A percentile compares a stretch with the other conserved stretches of the same genome.
These are phyloP conservation scores for Catocala fraxini DNA, from an alignment of 2,888 invertebrate genomes.

Conservation along the genomic window DNA sequence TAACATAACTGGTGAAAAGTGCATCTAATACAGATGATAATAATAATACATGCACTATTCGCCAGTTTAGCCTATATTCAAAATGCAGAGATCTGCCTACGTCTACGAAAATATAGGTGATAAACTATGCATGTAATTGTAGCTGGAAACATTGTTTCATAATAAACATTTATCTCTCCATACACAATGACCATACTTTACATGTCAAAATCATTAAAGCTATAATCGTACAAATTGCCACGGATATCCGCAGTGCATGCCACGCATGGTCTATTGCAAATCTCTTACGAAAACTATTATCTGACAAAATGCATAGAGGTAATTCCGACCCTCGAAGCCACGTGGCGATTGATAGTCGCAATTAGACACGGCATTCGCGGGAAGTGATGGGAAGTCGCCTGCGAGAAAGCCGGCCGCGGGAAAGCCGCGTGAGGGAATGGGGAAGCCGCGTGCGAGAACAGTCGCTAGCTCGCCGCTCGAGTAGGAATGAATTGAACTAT, in stretches of 20 bases:
- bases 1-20: no score
- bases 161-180: background rate
- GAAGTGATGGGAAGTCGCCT: conserved; percentile 57
- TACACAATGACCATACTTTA: background rate
- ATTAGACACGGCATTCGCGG: conserved; percentile 79
- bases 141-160: no score
- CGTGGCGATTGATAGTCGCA: conserved; percentile 75
- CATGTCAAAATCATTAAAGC: conserved; percentile 2
- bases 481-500: conserved; percentile 73
- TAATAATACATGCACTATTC: no score
- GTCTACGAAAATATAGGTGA: no score
- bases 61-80: no score
- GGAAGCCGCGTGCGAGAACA: conserved; percentile 43
- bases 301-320: conserved; percentile 26
- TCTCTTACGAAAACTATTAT: conserved; percentile 38
- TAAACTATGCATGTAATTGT: no score
- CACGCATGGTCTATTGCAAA: conserved; percentile 24
- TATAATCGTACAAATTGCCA: conserved; percentile 5
- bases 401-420: conserved; percentile 38
- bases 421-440: conserved; percentile 22
- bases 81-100: no score
- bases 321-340: conserved; percentile 61
- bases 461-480: conserved; percentile 63
- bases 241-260: conserved; percentile 11
- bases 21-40: no score